Conservation (phyloP, 2,113 vertebrate species). For the Clarias magur region DNA sequence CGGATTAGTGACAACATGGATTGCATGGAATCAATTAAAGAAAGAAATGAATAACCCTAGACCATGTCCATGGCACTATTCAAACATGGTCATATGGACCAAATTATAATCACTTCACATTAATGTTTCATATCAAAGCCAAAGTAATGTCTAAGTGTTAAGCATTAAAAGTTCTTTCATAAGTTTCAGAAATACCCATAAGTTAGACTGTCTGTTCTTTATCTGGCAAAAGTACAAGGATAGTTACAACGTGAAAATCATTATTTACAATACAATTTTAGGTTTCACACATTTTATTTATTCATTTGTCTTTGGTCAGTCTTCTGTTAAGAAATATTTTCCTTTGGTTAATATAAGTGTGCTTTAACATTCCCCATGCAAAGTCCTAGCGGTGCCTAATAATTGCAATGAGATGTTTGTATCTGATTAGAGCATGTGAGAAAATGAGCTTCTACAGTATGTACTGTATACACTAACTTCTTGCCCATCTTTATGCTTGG, state of each 20-base stretch:
- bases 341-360: not conserved
- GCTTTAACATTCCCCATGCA: not conserved
- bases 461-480: not conserved
- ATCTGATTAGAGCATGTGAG: constrained; percentile 7
- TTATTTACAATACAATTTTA: not conserved
- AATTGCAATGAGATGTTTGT: not conserved
- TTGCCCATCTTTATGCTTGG: not conserved
- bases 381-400: not conserved
- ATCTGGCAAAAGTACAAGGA: not conserved
- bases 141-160: not conserved
- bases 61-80: not conserved
- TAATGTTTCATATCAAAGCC: not conserved
- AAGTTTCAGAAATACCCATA: not conserved
- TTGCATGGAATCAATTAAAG: not conserved
- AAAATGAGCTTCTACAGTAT: constrained; percentile 2
- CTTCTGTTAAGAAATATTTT: constrained; percentile 1
- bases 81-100: not conserved
- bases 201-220: not conserved
- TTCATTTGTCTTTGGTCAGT: not conserved
- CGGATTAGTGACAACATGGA: not conserved
- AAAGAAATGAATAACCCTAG: not conserved
- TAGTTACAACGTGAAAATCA: not conserved
- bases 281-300: not conserved
- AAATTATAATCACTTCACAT: not conserved
- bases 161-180: not conserved